Base-by-base conservation (phyloP, 2,113 vertebrate genomes). In the Xerus inauris region DNA sequence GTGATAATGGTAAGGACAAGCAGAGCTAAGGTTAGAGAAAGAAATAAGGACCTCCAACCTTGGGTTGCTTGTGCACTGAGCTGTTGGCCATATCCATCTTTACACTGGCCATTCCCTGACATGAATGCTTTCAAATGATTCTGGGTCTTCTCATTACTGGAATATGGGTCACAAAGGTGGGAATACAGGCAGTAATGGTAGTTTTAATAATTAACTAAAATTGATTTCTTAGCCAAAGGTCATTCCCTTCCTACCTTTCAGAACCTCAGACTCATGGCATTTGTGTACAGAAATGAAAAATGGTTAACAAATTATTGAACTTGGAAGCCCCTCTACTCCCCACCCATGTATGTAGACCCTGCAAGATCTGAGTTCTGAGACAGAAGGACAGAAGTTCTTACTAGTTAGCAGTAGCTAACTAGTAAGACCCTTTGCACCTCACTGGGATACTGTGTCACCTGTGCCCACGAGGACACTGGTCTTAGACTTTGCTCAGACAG, bases 181-280 rank as follows among this genome's bases (percentile, higher is more conserved):
- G 42, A 19, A 82, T 62, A 8, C 40, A 94, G 76, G 42, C n/a
- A 69, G 35, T 95, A 82, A 85, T 93, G 69, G 49, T 86, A 49
- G 62, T 71, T 89, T 95, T 73, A 97, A 95, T 95, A 97, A 91
- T 83, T 96, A 95, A 97, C 26, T 47, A 67, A n/a, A 42, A 95
- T 75, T 91, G 94, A 97, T 97, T 93, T 93, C 32, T 95, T 59
- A 92, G 85, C 51, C 77, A 86, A 91, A 79, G 77, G 49, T 94
- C 87, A 64, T 92, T 91, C 47, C 26, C 35, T 87, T 73, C 32
- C 6, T 83, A 71, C 49, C 47, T 65, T 81, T 94, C 87, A 88
- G 72, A 90, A 94, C 10, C 62, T 95, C 89, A 91, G 57, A 72
- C 81, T 87, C n/a, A 32, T 82, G 81, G 35, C 45, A 89, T 32